Conservation (phyloP, 2,113 vertebrate genomes). For the Hystrix cristata region DNA sequence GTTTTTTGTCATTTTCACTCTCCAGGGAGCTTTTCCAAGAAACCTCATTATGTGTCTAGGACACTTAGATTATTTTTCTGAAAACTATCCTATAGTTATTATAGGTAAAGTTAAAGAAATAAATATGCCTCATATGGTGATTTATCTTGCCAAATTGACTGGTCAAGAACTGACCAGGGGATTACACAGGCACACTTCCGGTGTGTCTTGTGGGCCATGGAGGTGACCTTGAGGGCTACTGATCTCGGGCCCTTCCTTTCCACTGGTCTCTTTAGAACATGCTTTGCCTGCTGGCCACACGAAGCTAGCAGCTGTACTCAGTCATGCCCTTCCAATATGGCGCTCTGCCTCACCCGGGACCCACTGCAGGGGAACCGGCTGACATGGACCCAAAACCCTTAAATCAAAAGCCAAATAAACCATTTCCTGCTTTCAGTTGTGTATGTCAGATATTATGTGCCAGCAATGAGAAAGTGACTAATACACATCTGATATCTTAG, state of each 20-base stretch:
- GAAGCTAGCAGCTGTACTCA: not conserved
- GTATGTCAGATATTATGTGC: not conserved
- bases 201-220: not conserved
- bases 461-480: not conserved
- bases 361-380: not conserved
- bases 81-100: not conserved
- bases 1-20: conserved; percentile 14
- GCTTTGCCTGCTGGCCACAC: not conserved
- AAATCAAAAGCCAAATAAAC: not conserved
- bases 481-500: not conserved
- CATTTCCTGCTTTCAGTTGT: not conserved
- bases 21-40: not conserved
- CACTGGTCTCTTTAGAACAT: not conserved
- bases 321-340: not conserved
- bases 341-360: not conserved
- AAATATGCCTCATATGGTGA: not conserved
- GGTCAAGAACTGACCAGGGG: not conserved
- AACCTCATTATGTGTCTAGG: not conserved
- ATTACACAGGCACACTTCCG: not conserved
- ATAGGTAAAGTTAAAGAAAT: not conserved
- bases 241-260: not conserved
- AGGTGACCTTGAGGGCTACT: no score
- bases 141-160: not conserved
- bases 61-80: conserved; percentile 17
- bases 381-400: not conserved